These are phyloP conservation scores for Menidia beryllina DNA, from an alignment of 2,113 vertebrate species.

Conservation along the genomic window DNA sequence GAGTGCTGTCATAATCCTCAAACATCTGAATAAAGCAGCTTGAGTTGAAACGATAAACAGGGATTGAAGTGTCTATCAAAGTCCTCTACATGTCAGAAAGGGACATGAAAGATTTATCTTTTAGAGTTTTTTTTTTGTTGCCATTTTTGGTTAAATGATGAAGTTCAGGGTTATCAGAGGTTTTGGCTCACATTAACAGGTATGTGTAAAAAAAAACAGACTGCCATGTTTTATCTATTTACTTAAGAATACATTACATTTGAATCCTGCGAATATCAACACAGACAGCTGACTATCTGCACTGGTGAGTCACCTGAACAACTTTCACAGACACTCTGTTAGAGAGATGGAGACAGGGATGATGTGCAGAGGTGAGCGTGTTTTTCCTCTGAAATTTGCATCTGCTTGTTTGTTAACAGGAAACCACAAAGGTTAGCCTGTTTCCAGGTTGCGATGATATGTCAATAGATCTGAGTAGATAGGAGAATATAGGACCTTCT, in stretches of 20 bases:
- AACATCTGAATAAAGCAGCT: slow-evolving; percentile 15
- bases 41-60: background rate
- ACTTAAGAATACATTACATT: too few species aligned
- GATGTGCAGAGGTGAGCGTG: background rate
- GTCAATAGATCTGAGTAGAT: background rate
- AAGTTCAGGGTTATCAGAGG: slow-evolving; percentile 29
- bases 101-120: background rate
- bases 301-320: too few species aligned
- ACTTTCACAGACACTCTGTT: too few species aligned
- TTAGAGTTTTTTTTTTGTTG: background rate
- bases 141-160: slow-evolving; percentile 25
- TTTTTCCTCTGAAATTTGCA: slow-evolving; percentile 24
- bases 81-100: background rate
- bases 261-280: too few species aligned
- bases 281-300: too few species aligned
- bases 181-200: slow-evolving; percentile 47
- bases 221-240: too few species aligned
- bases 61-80: slow-evolving; percentile 8
- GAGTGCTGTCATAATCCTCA: slow-evolving; percentile 21
- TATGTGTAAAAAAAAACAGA: too few species aligned
- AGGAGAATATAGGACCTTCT: slow-evolving; percentile 1
- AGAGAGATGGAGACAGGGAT: background rate
- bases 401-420: slow-evolving; percentile 20
- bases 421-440: background rate
- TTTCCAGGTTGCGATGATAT: background rate